Conservation (phyloP, 2,888 invertebrate species). For the Scaptomyza polygonia region DNA sequence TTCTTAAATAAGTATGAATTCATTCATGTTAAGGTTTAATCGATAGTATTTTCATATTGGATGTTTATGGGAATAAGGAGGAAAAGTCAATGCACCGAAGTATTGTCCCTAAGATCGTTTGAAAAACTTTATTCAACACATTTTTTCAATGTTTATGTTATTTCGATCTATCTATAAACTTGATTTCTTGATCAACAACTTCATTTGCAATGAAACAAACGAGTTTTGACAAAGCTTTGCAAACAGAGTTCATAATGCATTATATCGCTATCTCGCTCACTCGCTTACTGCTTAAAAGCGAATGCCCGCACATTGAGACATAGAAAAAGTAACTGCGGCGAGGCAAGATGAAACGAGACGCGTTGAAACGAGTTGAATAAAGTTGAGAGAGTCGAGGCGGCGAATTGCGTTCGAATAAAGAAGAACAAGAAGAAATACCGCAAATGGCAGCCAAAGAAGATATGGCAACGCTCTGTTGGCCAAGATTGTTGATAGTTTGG, state of each 20-base stretch:
- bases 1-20: no score
- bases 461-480: constrained; percentile 68
- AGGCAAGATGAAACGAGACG: constrained; percentile 3
- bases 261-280: not conserved
- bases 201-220: no score
- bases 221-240: no score
- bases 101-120: no score
- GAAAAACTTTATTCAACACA: no score
- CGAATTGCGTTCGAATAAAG: constrained; percentile 22
- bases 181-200: no score
- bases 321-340: constrained; percentile 11
- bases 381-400: constrained; percentile 14
- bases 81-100: no score
- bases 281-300: constrained; percentile 9
- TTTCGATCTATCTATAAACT: no score
- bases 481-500: constrained; percentile 68
- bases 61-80: no score
- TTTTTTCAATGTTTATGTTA: no score
- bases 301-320: constrained; percentile 25
- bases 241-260: not conserved
- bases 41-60: no score
- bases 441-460: constrained; percentile 53
- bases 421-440: constrained; percentile 32
- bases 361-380: not conserved
- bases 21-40: no score